Percentiles rank a stretch among this genome's conserved stretches.
phyloP scores from a whole-genome alignment of 2,888 invertebrate species.

The Synergus japonicus region DNA sequence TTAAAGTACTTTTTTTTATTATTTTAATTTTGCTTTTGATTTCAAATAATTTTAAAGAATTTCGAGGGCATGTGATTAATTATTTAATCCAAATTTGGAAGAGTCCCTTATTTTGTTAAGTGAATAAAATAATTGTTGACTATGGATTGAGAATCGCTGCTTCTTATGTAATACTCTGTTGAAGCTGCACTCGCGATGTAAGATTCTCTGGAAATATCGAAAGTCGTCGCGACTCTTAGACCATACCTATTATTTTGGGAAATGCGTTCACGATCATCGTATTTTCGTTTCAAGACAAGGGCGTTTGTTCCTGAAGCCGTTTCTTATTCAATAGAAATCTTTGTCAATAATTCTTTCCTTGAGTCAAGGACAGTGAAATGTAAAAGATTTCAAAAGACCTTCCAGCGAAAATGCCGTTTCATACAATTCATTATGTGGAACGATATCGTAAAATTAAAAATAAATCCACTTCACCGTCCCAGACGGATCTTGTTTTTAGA shows the following conservation, averaged over 20 bases:
- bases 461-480: neutral
- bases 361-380: neutral
- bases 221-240: neutral
- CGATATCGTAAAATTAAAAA: neutral
- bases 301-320: neutral
- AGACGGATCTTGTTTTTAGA: neutral
- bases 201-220: neutral
- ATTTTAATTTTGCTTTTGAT: too few relatives aligned
- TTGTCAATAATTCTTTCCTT: neutral
- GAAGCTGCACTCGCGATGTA: neutral
- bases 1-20: neutral
- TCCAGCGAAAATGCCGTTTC: neutral
- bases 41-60: too few relatives aligned
- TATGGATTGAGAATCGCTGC: neutral
- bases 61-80: neutral
- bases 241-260: slow-evolving; percentile 28
- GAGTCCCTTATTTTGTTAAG: neutral
- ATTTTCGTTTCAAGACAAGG: neutral
- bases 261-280: slow-evolving; percentile 27
- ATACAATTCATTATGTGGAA: slow-evolving; percentile 1
- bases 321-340: neutral
- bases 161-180: neutral
- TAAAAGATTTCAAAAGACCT: neutral
- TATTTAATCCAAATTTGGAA: neutral
- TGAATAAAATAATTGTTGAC: neutral